These are phyloP conservation scores for Galaxias olidus DNA, from an alignment of 2,797 vertebrate genomes.

Conservation along the genomic window DNA sequence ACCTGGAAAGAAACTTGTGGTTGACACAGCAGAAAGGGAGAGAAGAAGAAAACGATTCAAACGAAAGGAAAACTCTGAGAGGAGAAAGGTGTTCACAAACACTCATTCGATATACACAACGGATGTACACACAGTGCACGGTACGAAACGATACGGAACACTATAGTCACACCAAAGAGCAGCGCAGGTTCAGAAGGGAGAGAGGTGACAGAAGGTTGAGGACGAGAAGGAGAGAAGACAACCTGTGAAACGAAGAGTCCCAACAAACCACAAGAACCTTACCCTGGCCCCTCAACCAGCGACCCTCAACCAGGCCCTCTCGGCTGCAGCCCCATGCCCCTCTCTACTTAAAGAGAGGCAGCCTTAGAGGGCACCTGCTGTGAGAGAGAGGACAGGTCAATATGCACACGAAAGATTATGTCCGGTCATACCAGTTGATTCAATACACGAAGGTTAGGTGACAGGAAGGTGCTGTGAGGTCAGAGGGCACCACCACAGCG, in stretches of 20 bases:
- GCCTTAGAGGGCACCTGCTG: constrained; percentile 95
- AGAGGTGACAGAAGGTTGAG: constrained; percentile 72
- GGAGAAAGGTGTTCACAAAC: constrained; percentile 77
- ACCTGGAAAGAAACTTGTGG: constrained; percentile 96
- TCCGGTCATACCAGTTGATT: constrained; percentile 3
- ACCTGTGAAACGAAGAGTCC: constrained; percentile 84
- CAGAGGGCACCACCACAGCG: neutral
- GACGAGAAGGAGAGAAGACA: constrained; percentile 72
- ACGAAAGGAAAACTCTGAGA: constrained; percentile 71
- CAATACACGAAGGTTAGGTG: constrained; percentile 4
- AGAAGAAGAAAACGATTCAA: constrained; percentile 75
- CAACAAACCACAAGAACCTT: constrained; percentile 91
- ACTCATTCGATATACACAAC: constrained; percentile 69
- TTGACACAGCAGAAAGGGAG: constrained; percentile 85
- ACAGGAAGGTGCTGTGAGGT: constrained; percentile 1
- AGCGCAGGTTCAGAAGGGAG: constrained; percentile 65
- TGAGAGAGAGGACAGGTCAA: constrained; percentile 93
- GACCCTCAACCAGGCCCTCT: constrained; percentile 63
- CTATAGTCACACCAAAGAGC: constrained; percentile 71
- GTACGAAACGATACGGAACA: constrained; percentile 59
- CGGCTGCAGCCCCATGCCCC: constrained; percentile 76
- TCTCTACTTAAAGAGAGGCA: constrained; percentile 91
- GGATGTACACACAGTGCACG: constrained; percentile 57
- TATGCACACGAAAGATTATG: constrained; percentile 53
- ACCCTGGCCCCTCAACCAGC: constrained; percentile 92